Conservation (phyloP, 1,140 invertebrate genomes). For the Caenorhabditis latens region DNA sequence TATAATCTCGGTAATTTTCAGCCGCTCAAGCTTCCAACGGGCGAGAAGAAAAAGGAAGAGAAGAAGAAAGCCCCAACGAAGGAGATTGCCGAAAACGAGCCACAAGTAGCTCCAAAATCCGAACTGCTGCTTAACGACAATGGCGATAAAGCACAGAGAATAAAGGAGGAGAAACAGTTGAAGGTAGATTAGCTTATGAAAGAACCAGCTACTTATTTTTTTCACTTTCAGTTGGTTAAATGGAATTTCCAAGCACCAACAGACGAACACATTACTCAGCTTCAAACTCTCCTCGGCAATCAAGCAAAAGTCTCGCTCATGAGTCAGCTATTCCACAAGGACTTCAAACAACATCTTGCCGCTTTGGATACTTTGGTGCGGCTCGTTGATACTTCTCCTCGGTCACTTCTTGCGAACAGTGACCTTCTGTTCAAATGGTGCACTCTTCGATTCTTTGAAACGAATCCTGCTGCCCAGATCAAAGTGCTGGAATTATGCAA, state of each 20-base stretch:
- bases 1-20: too few species aligned
- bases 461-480: constrained; percentile 94
- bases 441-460: constrained; percentile 95
- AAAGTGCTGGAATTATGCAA: constrained; percentile 92
- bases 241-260: constrained; percentile 93
- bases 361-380: constrained; percentile 91
- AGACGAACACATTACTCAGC: constrained; percentile 91
- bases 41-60: constrained; percentile 83
- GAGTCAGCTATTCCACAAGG: constrained; percentile 87
- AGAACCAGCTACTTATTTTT: constrained; percentile 32
- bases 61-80: constrained; percentile 91
- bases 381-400: constrained; percentile 82
- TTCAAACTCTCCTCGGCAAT: constrained; percentile 90
- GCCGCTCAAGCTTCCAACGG: constrained; percentile 24
- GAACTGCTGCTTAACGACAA: constrained; percentile 54
- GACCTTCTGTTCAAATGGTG: constrained; percentile 97
- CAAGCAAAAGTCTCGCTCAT: constrained; percentile 70
- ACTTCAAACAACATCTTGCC: constrained; percentile 96
- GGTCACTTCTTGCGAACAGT: constrained; percentile 88
- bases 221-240: constrained; percentile 82
- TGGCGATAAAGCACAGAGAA: constrained; percentile 47
- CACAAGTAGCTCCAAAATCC: constrained; percentile 83
- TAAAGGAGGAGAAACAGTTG: constrained; percentile 62
- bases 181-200: constrained; percentile 2
- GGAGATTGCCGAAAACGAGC: constrained; percentile 79